phyloP scores from a whole-genome alignment of 2,113 vertebrate genomes.

The Alouatta palliata region DNA sequence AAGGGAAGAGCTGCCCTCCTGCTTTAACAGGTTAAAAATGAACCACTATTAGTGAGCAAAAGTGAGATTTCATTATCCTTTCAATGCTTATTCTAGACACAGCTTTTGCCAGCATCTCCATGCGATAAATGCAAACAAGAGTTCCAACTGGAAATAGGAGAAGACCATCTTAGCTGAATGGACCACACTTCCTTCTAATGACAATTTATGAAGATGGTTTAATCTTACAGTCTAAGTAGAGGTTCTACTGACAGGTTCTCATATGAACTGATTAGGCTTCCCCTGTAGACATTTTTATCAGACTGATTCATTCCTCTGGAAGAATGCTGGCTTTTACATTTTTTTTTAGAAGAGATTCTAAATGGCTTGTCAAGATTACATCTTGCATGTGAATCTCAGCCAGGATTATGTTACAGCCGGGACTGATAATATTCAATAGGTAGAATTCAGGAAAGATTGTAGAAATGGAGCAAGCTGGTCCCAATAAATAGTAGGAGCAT shows the following conservation, averaged over 20 bases:
- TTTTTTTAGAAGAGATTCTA: slow-evolving; percentile 82
- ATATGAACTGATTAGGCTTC: slow-evolving; percentile 80
- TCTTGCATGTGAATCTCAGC: slow-evolving; percentile 82
- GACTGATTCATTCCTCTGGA: slow-evolving; percentile 82
- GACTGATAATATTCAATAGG: slow-evolving; percentile 79
- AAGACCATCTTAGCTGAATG: slow-evolving; percentile 63
- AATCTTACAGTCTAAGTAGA: slow-evolving; percentile 78
- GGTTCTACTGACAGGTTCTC: slow-evolving; percentile 82
- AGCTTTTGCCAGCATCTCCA: not conserved
- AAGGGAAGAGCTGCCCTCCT: not conserved
- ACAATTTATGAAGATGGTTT: slow-evolving; percentile 82
- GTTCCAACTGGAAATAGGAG: slow-evolving; percentile 71
- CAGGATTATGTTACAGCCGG: slow-evolving; percentile 76
- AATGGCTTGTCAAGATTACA: slow-evolving; percentile 84
- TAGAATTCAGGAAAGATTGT: slow-evolving; percentile 69
- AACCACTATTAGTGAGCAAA: slow-evolving; percentile 7
- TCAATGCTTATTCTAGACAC: not conserved
- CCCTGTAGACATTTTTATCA: slow-evolving; percentile 81
- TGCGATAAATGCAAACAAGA: slow-evolving; percentile 18
- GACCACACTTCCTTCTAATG: slow-evolving; percentile 70
- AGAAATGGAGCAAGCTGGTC: slow-evolving; percentile 65
- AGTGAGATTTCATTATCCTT: not conserved
- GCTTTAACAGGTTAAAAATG: slow-evolving; percentile 10
- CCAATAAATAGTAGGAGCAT: slow-evolving; percentile 61
- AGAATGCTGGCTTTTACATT: slow-evolving; percentile 83